Evolutionary conservation across 2,888 invertebrate genomes (phyloP).

Genomic region (Dysmachus trigonus): DNA sequence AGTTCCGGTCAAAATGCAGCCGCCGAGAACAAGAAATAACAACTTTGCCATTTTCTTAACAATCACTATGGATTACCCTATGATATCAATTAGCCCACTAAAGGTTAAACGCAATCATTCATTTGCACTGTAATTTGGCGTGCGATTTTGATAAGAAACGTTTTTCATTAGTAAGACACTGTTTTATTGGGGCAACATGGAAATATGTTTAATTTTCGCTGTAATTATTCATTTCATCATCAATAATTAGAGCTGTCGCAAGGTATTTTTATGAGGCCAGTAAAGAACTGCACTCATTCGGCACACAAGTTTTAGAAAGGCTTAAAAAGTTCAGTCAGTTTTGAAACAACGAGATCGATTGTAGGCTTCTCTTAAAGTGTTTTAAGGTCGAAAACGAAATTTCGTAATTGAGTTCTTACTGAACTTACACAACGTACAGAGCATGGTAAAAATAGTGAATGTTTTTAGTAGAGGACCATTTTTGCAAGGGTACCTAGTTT

Average conservation of each 20-base stretch:
- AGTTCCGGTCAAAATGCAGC: conserved; percentile 18
- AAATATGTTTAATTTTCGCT: neutral
- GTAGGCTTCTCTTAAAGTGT: neutral
- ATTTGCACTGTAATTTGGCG: neutral
- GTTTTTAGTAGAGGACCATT: neutral
- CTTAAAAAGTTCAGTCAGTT: neutral
- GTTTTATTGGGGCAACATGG: neutral
- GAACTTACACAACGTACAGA: neutral
- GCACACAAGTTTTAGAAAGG: neutral
- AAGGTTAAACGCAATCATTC: neutral
- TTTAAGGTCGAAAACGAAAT: neutral
- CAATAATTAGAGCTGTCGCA: neutral
- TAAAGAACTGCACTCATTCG: neutral
- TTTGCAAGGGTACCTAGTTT: neutral
- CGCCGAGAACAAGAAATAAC: neutral
- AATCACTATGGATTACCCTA: neutral
- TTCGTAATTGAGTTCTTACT: neutral
- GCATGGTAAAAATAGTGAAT: neutral
- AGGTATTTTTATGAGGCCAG: neutral
- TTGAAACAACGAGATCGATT: neutral
- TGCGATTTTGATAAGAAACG: neutral
- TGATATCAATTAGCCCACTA: neutral
- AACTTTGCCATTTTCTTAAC: neutral
- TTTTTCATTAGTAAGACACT: neutral
- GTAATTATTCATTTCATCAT: neutral